Evolutionary conservation across 1,140 invertebrate genomes (phyloP), one percentile per base, ranked within the genome.

Genomic region (Monomorium pharaonis): DNA sequence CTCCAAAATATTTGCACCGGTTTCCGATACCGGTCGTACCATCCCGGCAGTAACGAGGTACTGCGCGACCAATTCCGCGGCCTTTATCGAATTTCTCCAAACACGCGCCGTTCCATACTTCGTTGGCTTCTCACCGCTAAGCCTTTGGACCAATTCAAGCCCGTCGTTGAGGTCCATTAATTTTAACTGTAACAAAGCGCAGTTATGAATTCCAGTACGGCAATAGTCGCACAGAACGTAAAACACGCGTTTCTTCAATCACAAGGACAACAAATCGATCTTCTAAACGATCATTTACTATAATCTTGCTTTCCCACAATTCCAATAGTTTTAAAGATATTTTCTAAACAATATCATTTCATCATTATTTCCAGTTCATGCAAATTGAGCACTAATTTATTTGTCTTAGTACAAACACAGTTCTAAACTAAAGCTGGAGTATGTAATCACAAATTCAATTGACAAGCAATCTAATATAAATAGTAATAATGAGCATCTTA

Each of bases 31-130:
- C 85, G 94, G 95, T 90, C 92, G 95, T 90, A 95, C 95, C 95
- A 94, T 96, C 80, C 93, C 95, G 81, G 94, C 95, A 70, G 95
- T 96, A 77, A 95, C 95, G 87, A 95, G 94, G 94, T 95, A 94
- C 94, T 95, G 92, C 86, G 94, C 92, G 80, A 94, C 92, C 78
- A 95, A 92, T 89, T 95, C 95, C 60, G 95, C 95, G 30, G 95
- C 95, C 87, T 95, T 95, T 80, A 93, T 93, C 76, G 95, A 95
- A 91, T 95, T 94, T 74, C 94, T 94, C 95, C 95, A 96, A 84
- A 96, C 93, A 69, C 95, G 92, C 37, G 95, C 94, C 27, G 93
- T 94, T 44, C 94, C 95, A 89, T 94, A 95, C 87, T 95, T 95
- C 4, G 93, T 94, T 27, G 94, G 93, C 89, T 91, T 94, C 88